phyloP scores from a whole-genome alignment of 2,888 invertebrate species.

The Rapana venosa region DNA sequence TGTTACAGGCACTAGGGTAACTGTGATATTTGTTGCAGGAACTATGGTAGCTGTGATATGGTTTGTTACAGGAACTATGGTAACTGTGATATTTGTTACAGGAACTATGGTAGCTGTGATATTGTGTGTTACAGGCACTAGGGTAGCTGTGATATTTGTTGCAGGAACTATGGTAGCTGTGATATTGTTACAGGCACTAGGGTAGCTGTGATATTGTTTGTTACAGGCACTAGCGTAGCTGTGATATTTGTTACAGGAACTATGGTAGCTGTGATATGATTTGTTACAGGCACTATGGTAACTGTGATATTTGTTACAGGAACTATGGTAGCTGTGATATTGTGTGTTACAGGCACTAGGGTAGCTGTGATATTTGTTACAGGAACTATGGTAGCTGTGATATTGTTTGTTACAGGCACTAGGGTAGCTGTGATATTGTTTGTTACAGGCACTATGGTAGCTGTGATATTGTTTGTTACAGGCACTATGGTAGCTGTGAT shows the following conservation, averaged over 20 bases:
- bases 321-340: neutral
- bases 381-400: no score
- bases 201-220: neutral
- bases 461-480: neutral
- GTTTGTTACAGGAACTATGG: no score
- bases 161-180: neutral
- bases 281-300: no score
- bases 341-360: neutral
- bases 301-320: no score
- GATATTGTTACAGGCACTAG: neutral
- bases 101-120: neutral
- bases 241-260: slow-evolving; percentile 20
- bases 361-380: neutral
- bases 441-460: no score
- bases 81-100: neutral
- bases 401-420: no score
- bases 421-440: no score
- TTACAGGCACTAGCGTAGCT: neutral
- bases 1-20: no score
- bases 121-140: no score
- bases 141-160: no score
- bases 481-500: slow-evolving; percentile 19
- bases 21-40: neutral
- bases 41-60: neutral
- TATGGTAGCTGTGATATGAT: slow-evolving; percentile 25